phyloP scores from a whole-genome alignment of 2,797 vertebrate genomes.

The Pseudochromis fuscus region DNA sequence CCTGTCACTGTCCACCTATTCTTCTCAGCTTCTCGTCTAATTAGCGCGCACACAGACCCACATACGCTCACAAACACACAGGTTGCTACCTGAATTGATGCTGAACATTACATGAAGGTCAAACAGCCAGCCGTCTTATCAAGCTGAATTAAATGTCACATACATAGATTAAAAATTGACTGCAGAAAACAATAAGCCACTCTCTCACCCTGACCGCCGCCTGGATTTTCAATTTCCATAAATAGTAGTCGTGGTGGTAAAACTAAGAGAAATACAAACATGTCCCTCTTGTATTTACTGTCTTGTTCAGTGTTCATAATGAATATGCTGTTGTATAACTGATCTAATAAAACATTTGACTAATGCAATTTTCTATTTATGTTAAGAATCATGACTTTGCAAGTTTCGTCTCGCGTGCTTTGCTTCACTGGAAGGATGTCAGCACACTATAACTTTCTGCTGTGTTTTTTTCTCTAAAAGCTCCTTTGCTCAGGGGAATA shows the following conservation, averaged over 20 bases:
- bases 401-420: conserved; percentile 37
- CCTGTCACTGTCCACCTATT: conserved; percentile 67
- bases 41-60: conserved; percentile 52
- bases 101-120: conserved; percentile 76
- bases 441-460: conserved; percentile 34
- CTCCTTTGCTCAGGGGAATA: conserved; percentile 65
- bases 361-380: conserved; percentile 41
- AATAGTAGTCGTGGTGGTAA: too few species aligned
- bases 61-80: conserved; percentile 37
- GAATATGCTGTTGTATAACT: conserved; percentile 29
- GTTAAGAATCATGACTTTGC: conserved; percentile 45
- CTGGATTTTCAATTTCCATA: conserved; percentile 42
- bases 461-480: conserved; percentile 54
- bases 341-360: conserved; percentile 38
- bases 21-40: conserved; percentile 71
- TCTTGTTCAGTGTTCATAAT: conserved; percentile 26
- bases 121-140: conserved; percentile 72
- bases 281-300: conserved; percentile 13
- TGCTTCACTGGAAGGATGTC: conserved; percentile 47
- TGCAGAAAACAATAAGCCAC: conserved; percentile 42
- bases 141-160: conserved; percentile 68
- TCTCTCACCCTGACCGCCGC: conserved; percentile 41
- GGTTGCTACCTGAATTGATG: conserved; percentile 58
- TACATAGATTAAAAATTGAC: conserved; percentile 58
- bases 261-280: conserved; percentile 12